Evolutionary conservation across 2,888 invertebrate genomes (phyloP).

Genomic region (Erebia palarica): DNA sequence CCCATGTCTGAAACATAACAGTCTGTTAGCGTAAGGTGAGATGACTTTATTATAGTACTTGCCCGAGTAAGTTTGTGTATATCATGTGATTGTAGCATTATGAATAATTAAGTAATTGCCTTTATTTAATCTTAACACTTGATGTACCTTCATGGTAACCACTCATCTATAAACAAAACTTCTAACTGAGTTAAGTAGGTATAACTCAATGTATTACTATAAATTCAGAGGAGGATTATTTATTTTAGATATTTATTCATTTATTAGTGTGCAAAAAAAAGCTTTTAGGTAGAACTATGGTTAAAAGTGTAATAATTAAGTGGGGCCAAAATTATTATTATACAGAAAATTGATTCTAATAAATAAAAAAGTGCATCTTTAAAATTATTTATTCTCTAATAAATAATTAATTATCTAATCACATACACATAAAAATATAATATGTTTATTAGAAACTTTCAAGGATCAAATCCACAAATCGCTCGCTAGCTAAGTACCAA

Average conservation of each 20-base stretch:
- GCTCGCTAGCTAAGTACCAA: neutral
- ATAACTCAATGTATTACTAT: too few species aligned
- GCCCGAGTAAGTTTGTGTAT: neutral
- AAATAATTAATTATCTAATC: constrained; percentile 17
- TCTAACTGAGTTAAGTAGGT: too few species aligned
- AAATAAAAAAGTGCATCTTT: constrained; percentile 20
- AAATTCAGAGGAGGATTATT: too few species aligned
- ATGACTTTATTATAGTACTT: constrained; percentile 3
- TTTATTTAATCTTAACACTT: neutral
- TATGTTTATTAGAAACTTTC: constrained; percentile 6
- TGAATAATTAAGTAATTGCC: neutral
- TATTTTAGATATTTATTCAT: too few species aligned
- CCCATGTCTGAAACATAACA: constrained; percentile 36
- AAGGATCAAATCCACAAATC: neutral
- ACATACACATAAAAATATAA: constrained; percentile 20
- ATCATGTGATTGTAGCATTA: neutral
- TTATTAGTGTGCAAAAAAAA: too few species aligned
- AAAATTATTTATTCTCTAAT: constrained; percentile 15
- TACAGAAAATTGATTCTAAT: neutral
- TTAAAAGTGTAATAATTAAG: too few species aligned
- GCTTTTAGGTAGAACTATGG: too few species aligned
- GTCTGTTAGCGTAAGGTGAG: constrained; percentile 26
- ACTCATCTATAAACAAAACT: too few species aligned
- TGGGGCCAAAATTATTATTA: too few species aligned
- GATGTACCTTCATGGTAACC: neutral